Base-by-base conservation (phyloP, 2,113 vertebrate species). In the Mungos mungo region DNA sequence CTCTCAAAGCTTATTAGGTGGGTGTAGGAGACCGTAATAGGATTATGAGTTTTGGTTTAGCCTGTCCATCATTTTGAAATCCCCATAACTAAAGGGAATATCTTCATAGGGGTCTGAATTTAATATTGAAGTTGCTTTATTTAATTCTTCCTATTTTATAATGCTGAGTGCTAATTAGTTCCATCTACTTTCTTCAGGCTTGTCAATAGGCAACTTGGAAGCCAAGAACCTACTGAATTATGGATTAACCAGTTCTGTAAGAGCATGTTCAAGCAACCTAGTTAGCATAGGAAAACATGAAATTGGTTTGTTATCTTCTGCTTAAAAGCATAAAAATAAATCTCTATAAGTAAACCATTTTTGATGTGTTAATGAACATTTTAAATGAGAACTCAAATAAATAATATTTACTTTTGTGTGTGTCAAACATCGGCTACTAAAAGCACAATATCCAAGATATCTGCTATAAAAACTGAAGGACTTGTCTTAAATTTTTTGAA, bases 61-160 rank as follows among this genome's bases (percentile, higher is more conserved):
- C 94, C 97, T 98, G 97, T 97, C 98, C 92, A 97, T 98, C 97
- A 98, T 97, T 98, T 96, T 88, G 97, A 98, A 96, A 98, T 98
- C 95, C 95, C 97, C 97, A 96, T 95, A 98, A 98, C 96, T 98
- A 93, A 98, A 98, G 87, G 72, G 86, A 98, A 90, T 97, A 97
- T 98, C 95, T 98, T 97, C 96, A 98, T 94, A 98, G 88, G 93
- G 96, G 96, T 97, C 93, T 97, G 95, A 92, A 76, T 97, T 98
- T 97, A 98, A 98, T 98, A 98, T 47, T 87, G 93, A 97, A 98
- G 83, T 95, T 97, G 95, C 79, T 95, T 98, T 96, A 98, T 97
- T 98, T 96, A 98, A 97, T 97, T 98, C 93, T 98, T 93, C 93
- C 95, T 93, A 96, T 97, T 98, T 95, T 97, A 96, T 96, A 97